Conservation (phyloP, 1,140 invertebrate genomes). For the Listronotus bonariensis region DNA sequence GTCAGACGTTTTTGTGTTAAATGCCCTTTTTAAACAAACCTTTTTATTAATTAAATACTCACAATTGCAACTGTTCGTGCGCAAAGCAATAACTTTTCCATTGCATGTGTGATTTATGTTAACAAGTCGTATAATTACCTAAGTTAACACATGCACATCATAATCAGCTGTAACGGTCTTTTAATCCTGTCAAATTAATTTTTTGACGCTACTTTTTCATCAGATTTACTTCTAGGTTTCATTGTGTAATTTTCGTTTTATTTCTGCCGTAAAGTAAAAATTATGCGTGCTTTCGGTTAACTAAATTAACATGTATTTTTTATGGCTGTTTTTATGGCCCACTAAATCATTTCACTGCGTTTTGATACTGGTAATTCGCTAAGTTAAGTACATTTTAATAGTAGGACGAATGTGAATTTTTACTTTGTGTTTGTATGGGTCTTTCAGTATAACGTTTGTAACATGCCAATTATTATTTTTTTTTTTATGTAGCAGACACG, state of each 20-base stretch:
- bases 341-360: slow-evolving; percentile 2
- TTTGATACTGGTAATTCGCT: neutral
- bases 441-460: no score
- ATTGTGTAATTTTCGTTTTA: slow-evolving; percentile 1
- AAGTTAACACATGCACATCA: neutral
- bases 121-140: neutral
- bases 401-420: no score
- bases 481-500: no score
- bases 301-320: slow-evolving; percentile 18
- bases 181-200: neutral
- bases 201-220: neutral
- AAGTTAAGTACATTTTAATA: no score
- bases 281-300: slow-evolving; percentile 6
- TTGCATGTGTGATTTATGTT: neutral
- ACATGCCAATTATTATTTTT: no score
- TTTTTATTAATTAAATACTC: no score
- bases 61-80: no score
- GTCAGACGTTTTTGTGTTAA: no score
- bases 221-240: neutral
- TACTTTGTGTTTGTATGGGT: no score
- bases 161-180: neutral
- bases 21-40: no score
- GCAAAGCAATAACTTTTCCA: neutral
- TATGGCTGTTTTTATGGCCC: slow-evolving; percentile 2
- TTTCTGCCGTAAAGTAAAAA: neutral